These are phyloP conservation scores for Caenorhabditis sp. DNA, from an alignment of 2,888 invertebrate species.

Conservation along the genomic window DNA sequence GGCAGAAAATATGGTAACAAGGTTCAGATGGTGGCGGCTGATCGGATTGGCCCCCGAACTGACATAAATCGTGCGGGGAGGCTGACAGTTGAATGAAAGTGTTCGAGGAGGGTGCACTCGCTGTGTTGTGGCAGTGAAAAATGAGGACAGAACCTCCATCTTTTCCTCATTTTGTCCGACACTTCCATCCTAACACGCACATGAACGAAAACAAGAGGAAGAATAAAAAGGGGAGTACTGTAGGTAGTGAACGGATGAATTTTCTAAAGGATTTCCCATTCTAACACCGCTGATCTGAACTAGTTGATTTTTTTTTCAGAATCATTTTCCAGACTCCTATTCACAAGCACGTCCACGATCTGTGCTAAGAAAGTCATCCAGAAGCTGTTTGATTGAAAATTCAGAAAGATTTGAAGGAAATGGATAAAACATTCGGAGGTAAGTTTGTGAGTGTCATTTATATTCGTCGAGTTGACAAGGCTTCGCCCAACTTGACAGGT, in stretches of 20 bases:
- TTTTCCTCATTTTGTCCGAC: slow-evolving; percentile 5
- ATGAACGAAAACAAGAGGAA: neutral
- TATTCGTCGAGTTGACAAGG: slow-evolving; percentile 35
- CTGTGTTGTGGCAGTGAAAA: slow-evolving; percentile 44
- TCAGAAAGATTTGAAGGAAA: neutral
- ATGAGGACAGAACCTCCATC: slow-evolving; percentile 23
- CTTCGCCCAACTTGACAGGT: slow-evolving; percentile 8
- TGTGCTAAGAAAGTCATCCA: neutral
- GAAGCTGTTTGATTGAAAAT: too few species aligned
- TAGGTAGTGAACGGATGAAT: too few species aligned
- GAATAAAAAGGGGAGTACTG: neutral
- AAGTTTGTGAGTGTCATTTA: slow-evolving; percentile 28
- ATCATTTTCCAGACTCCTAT: too few species aligned
- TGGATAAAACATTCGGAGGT: neutral
- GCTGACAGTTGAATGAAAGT: slow-evolving; percentile 59
- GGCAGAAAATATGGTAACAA: slow-evolving; percentile 61
- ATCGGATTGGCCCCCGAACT: slow-evolving; percentile 50
- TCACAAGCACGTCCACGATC: too few species aligned
- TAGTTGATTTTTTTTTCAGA: too few species aligned
- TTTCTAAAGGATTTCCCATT: too few species aligned
- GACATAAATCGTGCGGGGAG: slow-evolving; percentile 55
- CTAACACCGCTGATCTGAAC: too few species aligned
- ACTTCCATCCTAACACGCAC: neutral
- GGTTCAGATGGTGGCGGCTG: slow-evolving; percentile 58
- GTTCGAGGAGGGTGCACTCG: slow-evolving; percentile 46